Percentiles rank a stretch among this genome's conserved stretches.
phyloP scores from a whole-genome alignment of 37 sponge, comb jelly and placozoan species.

The Tethya wilhelma region DNA sequence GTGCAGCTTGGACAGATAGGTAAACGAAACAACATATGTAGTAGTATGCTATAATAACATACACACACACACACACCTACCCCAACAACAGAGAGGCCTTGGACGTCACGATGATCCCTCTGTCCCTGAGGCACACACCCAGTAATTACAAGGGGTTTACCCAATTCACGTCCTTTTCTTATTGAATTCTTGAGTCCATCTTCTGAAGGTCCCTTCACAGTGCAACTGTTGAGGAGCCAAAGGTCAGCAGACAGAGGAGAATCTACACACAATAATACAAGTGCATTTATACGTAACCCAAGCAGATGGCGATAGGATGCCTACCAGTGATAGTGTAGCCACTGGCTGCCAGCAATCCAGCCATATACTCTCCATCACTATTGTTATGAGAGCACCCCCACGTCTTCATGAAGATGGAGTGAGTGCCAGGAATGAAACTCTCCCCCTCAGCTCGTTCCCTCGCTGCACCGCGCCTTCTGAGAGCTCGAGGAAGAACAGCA shows the following conservation, averaged over 20 bases:
- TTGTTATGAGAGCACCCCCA: slow-evolving; percentile 99
- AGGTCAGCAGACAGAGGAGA: slow-evolving; percentile 80
- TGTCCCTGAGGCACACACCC: slow-evolving; percentile 98
- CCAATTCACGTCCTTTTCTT: slow-evolving; percentile 57
- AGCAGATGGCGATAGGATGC: background rate
- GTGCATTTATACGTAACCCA: background rate
- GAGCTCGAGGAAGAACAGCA: slow-evolving; percentile 42
- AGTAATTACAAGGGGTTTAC: slow-evolving; percentile 83
- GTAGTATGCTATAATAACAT: background rate
- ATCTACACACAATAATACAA: slow-evolving; percentile 54
- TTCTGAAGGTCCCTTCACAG: slow-evolving; percentile 96
- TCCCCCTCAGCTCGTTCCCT: slow-evolving; percentile 7
- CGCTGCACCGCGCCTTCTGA: slow-evolving; percentile 4
- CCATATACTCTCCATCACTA: slow-evolving; percentile 98
- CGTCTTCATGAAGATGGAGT: slow-evolving; percentile 86
- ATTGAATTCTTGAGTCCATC: slow-evolving; percentile 86
- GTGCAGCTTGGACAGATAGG: too few relatives aligned
- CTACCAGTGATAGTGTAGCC: slow-evolving; percentile 89
- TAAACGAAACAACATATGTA: background rate
- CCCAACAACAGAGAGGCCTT: slow-evolving; percentile 88
- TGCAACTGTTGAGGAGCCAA: slow-evolving; percentile 98
- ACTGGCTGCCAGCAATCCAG: slow-evolving; percentile 81
- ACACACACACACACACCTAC: slow-evolving; percentile 25
- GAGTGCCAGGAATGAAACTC: slow-evolving; percentile 78
- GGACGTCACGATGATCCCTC: slow-evolving; percentile 47